Conservation (phyloP, 2,797 vertebrate species). For the Paratrypauchen microcephalus region DNA sequence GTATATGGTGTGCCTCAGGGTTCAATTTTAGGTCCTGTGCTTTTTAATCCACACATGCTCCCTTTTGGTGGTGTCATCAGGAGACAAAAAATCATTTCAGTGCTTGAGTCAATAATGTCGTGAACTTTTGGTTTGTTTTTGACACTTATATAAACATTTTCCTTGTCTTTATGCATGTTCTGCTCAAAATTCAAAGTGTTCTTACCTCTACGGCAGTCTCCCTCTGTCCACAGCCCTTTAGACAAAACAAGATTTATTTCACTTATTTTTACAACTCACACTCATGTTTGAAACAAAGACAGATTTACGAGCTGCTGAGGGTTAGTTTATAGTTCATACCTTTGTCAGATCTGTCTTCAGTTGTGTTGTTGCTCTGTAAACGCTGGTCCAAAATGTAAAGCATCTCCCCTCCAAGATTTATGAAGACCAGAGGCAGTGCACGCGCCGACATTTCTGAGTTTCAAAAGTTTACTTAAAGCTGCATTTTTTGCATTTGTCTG, state of each 20-base stretch:
- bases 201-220: slow-evolving; percentile 75
- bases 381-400: slow-evolving; percentile 95
- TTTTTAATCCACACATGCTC: too few species aligned
- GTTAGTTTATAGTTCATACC: slow-evolving; percentile 63
- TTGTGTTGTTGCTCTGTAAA: slow-evolving; percentile 84
- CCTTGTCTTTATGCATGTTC: too few species aligned
- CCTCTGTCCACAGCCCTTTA: slow-evolving; percentile 72
- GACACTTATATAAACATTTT: not conserved
- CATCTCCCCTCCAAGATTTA: slow-evolving; percentile 96
- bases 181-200: not conserved
- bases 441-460: slow-evolving; percentile 79
- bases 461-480: not conserved
- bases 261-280: not conserved
- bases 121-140: not conserved
- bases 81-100: too few species aligned
- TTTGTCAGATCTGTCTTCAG: slow-evolving; percentile 86
- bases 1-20: too few species aligned
- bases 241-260: slow-evolving; percentile 3
- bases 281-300: not conserved
- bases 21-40: too few species aligned
- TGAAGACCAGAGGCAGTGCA: slow-evolving; percentile 89
- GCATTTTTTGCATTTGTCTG: too few species aligned
- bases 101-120: too few species aligned
- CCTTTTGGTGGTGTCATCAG: too few species aligned
- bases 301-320: not conserved